Conservation (phyloP, 2,797 vertebrate species). For the Leontocebus nigricollis region DNA sequence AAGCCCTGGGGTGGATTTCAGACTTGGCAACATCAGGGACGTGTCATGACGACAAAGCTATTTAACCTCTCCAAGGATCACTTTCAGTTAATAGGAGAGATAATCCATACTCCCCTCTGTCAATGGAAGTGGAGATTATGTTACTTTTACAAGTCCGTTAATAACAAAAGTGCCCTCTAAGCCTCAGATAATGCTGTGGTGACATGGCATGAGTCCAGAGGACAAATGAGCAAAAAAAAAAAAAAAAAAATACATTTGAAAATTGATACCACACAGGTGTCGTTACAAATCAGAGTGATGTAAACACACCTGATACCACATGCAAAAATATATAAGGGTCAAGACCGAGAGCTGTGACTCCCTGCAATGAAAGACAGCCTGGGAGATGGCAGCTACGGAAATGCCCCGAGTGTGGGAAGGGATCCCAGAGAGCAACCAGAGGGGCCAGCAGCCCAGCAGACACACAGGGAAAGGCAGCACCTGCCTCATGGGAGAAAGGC, state of each 20-base stretch:
- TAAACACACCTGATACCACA: neutral
- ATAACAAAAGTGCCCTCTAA: neutral
- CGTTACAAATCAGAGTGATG: neutral
- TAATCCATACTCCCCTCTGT: neutral
- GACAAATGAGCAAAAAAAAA: neutral
- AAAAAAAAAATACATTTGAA: neutral
- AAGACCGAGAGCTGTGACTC: neutral
- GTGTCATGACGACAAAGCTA: neutral
- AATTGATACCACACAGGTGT: neutral
- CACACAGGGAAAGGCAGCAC: accelerated
- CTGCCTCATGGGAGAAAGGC: neutral
- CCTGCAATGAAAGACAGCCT: neutral
- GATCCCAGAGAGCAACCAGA: neutral
- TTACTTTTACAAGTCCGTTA: neutral
- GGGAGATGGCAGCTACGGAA: neutral
- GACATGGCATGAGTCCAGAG: neutral
- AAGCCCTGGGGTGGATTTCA: neutral
- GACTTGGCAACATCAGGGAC: neutral
- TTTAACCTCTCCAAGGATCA: neutral
- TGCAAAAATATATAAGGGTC: neutral
- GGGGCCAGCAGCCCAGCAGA: neutral
- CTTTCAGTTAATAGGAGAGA: neutral
- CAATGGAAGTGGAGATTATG: neutral
- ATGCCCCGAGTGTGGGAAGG: accelerated
- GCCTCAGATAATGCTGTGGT: accelerated